Evolutionary conservation across 2,113 vertebrate species (phyloP).

Genomic region (Alethe diademata): DNA sequence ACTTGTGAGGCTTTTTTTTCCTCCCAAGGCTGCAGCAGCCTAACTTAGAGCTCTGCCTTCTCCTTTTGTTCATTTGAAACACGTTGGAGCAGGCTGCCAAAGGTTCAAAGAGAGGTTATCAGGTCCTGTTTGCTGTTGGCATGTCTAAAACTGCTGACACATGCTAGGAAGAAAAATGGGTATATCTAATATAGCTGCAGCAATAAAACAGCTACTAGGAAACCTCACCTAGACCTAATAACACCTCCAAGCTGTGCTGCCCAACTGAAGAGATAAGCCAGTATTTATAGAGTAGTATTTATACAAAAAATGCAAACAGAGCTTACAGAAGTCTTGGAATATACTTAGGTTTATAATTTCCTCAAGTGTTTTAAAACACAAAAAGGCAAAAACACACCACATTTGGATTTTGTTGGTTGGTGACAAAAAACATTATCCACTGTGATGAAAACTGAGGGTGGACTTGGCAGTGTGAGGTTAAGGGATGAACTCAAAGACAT

Average conservation of each 20-base stretch:
- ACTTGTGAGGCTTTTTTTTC: not conserved
- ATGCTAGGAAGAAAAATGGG: not conserved
- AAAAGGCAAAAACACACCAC: not conserved
- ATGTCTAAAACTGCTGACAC: not conserved
- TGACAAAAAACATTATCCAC: not conserved
- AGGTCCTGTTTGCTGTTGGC: not conserved
- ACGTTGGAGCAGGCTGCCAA: not conserved
- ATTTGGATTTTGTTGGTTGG: not conserved
- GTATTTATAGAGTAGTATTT: not conserved
- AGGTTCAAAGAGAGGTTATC: constrained; percentile 15
- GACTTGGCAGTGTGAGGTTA: not conserved
- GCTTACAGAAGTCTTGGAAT: not conserved
- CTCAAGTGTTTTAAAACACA: not conserved
- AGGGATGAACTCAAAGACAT: not conserved
- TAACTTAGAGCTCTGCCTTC: not conserved
- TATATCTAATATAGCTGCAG: not conserved
- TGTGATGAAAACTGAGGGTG: not conserved
- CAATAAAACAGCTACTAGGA: not conserved
- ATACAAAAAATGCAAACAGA: not conserved
- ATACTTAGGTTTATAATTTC: not conserved
- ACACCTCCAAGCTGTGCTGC: not conserved
- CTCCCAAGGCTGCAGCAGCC: not conserved
- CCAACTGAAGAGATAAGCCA: not conserved
- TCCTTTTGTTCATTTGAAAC: not conserved
- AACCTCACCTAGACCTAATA: not conserved